A percentile compares a stretch with the other conserved stretches of the same genome.
These are phyloP conservation scores for Oscheius onirici DNA, from an alignment of 2,888 invertebrate species.

Conservation along the genomic window DNA sequence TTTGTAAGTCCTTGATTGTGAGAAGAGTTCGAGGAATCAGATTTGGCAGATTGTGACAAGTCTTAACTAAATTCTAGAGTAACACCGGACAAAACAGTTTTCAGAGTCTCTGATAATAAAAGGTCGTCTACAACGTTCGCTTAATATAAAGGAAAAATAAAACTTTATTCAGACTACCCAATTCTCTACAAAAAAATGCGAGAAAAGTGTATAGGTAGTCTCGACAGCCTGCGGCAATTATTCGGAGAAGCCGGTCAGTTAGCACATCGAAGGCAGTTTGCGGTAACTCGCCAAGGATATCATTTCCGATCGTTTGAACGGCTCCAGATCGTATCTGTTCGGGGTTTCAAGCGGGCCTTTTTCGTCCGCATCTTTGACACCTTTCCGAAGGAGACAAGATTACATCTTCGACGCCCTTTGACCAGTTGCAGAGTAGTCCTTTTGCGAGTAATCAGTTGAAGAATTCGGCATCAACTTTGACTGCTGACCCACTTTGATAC, in stretches of 20 bases:
- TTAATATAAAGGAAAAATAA: background rate
- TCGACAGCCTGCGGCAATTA: background rate
- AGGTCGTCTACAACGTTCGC: no score
- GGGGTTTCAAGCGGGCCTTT: no score
- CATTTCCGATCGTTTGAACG: background rate
- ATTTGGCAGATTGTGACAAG: no score
- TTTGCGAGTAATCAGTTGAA: background rate
- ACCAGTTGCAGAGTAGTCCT: background rate
- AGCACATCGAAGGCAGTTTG: constrained; percentile 12
- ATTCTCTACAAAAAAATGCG: background rate
- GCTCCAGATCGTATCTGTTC: constrained; percentile 14
- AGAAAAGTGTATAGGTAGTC: background rate
- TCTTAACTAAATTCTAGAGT: no score
- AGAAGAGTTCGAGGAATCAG: no score
- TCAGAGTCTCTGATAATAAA: no score
- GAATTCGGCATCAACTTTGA: constrained; percentile 22
- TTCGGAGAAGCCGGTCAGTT: background rate
- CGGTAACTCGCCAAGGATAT: constrained; percentile 9
- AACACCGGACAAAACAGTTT: no score
- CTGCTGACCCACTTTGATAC: constrained; percentile 29
- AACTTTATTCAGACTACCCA: background rate
- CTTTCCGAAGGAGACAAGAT: background rate
- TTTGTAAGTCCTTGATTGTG: no score
- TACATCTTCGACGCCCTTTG: background rate
- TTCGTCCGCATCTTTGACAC: constrained; percentile 11